Evolutionary conservation across 2,797 vertebrate species (phyloP).

Genomic region (Chrysocyon brachyurus): DNA sequence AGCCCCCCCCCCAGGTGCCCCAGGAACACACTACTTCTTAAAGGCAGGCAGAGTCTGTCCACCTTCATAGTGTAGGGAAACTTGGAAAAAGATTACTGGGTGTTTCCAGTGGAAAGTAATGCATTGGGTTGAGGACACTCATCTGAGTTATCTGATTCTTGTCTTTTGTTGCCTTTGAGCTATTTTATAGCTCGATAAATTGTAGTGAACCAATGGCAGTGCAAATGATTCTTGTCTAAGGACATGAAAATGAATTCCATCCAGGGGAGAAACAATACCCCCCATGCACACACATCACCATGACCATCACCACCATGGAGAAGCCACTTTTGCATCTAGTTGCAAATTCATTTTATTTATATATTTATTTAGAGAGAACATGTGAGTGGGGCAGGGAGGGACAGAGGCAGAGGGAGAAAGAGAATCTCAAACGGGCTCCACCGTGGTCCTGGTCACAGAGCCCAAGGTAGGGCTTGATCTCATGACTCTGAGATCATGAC

Average conservation of each 20-base stretch:
- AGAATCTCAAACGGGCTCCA: neutral
- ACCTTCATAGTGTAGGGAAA: neutral
- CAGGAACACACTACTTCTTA: neutral
- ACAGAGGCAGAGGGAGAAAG: neutral
- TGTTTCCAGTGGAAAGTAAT: neutral
- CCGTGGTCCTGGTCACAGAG: neutral
- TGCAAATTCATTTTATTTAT: neutral
- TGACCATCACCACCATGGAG: too few relatives aligned
- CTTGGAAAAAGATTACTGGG: neutral
- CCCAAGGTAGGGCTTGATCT: neutral
- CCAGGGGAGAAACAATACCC: neutral
- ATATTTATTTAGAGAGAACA: neutral
- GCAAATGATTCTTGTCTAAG: neutral
- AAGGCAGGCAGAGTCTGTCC: neutral
- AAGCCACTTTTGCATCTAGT: neutral
- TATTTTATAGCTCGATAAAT: neutral
- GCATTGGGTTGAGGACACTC: neutral
- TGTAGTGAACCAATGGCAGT: neutral
- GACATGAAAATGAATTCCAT: neutral
- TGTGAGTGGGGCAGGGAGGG: neutral
- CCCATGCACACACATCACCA: neutral
- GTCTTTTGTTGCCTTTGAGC: neutral
- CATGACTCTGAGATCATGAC: neutral
- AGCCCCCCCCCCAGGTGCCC: neutral
- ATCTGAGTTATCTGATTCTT: neutral